Percentiles rank a stretch among this genome's conserved stretches.
Evolutionary conservation across 1,140 invertebrate genomes (phyloP).

Genomic region (Proctacanthus coquilletti): DNA sequence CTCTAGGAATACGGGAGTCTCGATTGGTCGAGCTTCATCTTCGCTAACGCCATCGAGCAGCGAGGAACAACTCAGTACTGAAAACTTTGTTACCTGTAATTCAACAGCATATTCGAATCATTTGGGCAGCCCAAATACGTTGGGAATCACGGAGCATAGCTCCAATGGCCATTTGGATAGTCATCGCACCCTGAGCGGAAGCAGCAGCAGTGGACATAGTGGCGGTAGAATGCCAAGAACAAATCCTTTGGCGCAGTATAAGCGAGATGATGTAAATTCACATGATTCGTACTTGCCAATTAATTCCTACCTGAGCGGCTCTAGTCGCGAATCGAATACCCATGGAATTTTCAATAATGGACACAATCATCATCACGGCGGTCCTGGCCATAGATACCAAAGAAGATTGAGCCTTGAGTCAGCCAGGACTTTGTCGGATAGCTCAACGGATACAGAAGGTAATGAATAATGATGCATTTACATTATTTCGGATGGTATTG

Average conservation of each 20-base stretch:
- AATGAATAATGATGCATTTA: conserved; percentile 3
- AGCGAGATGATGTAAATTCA: conserved; percentile 18
- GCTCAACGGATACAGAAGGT: conserved; percentile 44
- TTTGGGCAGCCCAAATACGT: conserved; percentile 9
- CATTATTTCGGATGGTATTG: neutral
- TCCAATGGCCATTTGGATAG: conserved; percentile 17
- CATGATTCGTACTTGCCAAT: neutral
- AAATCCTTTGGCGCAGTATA: conserved; percentile 30
- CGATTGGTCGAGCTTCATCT: conserved; percentile 3
- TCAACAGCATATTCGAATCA: neutral
- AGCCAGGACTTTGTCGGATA: conserved; percentile 50
- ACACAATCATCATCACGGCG: conserved; percentile 11
- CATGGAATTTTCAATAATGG: conserved; percentile 10
- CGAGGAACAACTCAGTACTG: conserved; percentile 24
- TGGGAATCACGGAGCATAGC: conserved; percentile 8
- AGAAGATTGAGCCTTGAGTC: conserved; percentile 54
- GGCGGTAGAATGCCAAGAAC: conserved; percentile 35
- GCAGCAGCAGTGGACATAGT: conserved; percentile 29
- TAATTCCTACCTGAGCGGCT: no score
- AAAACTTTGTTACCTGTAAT: conserved; percentile 12
- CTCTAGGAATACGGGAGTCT: no score
- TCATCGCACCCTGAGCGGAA: conserved; percentile 31
- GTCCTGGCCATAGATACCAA: conserved; percentile 25
- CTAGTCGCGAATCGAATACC: conserved; percentile 1
- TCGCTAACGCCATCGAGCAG: conserved; percentile 28